These are phyloP conservation scores for Phrynosoma blainvillii DNA, from an alignment of 2,113 vertebrate genomes.

Conservation along the genomic window DNA sequence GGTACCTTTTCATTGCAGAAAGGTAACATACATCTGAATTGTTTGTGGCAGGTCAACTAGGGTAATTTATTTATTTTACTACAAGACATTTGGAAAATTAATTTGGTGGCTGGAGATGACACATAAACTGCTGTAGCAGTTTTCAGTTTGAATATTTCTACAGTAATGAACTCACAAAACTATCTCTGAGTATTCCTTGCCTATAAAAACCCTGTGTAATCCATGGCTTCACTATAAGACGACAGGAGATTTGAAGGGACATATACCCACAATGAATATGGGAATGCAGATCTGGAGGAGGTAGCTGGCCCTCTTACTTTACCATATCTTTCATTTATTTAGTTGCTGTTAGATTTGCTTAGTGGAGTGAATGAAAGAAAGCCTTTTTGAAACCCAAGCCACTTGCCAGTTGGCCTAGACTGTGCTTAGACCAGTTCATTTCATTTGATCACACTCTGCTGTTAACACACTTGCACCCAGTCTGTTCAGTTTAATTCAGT, in stretches of 20 bases:
- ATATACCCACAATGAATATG: background rate
- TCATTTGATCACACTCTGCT: background rate
- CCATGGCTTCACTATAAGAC: no score
- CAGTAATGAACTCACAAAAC: background rate
- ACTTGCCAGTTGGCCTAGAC: background rate
- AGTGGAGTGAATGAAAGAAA: background rate
- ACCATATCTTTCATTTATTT: no score
- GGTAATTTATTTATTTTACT: background rate
- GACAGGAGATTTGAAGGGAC: no score
- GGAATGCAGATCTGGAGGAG: background rate
- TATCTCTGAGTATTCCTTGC: no score
- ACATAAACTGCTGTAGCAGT: background rate
- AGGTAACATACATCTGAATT: background rate
- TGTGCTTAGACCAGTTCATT: background rate
- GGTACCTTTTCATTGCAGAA: background rate
- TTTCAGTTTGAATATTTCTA: background rate
- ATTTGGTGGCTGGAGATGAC: background rate
- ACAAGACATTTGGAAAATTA: background rate
- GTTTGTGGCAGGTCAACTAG: background rate
- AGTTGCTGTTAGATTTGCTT: no score
- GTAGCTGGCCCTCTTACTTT: background rate
- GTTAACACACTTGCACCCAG: conserved; percentile 2
- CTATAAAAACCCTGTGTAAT: no score
- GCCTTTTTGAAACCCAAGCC: background rate
- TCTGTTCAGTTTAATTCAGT: conserved; percentile 34